Percentiles rank a stretch among this genome's conserved stretches.
Conservation (phyloP, 2,113 vertebrate species). For the Hystrix cristata region DNA sequence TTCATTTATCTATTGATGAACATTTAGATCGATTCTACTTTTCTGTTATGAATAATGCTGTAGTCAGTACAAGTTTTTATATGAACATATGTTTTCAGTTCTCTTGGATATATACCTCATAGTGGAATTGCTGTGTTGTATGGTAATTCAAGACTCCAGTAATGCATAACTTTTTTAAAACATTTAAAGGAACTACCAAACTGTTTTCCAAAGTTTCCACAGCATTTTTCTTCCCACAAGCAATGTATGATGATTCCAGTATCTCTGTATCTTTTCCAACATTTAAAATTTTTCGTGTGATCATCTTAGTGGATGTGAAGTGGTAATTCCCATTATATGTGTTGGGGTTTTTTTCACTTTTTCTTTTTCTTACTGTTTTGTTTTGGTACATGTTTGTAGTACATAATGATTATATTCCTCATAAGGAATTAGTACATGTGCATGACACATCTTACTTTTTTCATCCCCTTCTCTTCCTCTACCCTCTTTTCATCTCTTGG, state of each 20-base stretch:
- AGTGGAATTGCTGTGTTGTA: not conserved
- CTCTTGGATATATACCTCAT: no score
- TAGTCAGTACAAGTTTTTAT: not conserved
- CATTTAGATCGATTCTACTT: not conserved
- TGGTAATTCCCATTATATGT: not conserved
- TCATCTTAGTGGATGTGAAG: not conserved
- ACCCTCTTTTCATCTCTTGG: no score
- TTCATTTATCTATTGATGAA: not conserved
- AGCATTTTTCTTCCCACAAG: conserved; percentile 8
- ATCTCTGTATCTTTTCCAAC: not conserved
- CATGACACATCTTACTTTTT: no score
- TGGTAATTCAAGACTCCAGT: not conserved
- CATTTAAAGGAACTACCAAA: not conserved
- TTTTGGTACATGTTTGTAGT: no score
- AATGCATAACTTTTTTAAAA: not conserved
- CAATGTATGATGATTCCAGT: not conserved
- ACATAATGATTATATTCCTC: no score
- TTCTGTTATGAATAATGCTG: not conserved
- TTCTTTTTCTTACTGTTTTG: no score
- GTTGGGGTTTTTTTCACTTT: not conserved
- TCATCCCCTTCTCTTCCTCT: no score
- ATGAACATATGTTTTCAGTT: no score
- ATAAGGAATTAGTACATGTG: no score
- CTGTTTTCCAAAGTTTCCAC: conserved; percentile 9
- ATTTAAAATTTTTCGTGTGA: not conserved